A percentile compares a stretch with the other conserved stretches of the same genome.
Evolutionary conservation across 2,797 vertebrate genomes (phyloP).

Genomic region (Brachyalestes nurse): DNA sequence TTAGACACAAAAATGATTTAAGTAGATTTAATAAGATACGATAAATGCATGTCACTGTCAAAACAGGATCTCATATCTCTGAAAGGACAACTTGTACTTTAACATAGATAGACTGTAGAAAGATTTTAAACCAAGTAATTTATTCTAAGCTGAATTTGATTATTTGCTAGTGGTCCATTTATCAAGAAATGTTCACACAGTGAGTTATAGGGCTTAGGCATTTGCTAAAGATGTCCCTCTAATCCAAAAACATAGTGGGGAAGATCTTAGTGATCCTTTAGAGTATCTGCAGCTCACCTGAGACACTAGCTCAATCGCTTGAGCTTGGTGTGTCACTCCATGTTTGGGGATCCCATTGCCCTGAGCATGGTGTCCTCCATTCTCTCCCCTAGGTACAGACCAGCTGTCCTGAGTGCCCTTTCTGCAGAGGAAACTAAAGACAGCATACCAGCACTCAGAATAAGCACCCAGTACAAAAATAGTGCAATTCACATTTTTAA

Average conservation of each 20-base stretch:
- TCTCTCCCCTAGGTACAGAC: constrained; percentile 71
- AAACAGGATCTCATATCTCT: not conserved
- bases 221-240: not conserved
- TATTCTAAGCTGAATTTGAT: not conserved
- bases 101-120: too few species aligned
- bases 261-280: not conserved
- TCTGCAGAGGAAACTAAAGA: constrained; percentile 75
- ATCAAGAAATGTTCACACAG: not conserved
- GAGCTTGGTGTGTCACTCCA: constrained; percentile 38
- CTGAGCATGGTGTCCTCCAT: constrained; percentile 56
- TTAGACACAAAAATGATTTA: not conserved
- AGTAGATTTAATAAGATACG: not conserved
- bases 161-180: not conserved
- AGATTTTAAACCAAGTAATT: not conserved
- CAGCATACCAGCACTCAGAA: not conserved
- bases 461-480: not conserved
- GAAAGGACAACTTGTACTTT: not conserved
- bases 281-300: constrained; percentile 64
- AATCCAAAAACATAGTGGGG: not conserved
- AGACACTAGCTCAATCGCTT: constrained; percentile 66
- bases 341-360: constrained; percentile 67
- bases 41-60: not conserved
- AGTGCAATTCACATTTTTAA: not conserved
- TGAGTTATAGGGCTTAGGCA: not conserved
- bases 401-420: constrained; percentile 75